Evolutionary conservation across 2,797 vertebrate genomes (phyloP).

Genomic region (Chelidonichthys spinosus): DNA sequence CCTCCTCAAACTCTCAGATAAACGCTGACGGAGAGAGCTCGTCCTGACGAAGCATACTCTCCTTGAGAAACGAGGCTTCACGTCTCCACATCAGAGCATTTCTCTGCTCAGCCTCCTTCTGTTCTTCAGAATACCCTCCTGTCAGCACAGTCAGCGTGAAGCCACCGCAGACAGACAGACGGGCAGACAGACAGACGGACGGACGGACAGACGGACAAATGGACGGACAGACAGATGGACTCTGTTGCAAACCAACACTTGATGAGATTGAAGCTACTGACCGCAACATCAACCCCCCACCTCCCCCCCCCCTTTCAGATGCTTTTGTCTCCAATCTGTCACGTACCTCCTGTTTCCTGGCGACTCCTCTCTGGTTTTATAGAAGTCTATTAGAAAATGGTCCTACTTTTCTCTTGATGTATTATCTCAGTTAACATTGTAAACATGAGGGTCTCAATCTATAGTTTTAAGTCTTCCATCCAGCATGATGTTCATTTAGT

Average conservation of each 20-base stretch:
- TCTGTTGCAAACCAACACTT: conserved; percentile 55
- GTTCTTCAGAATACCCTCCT: conserved; percentile 58
- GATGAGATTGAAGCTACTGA: conserved; percentile 35
- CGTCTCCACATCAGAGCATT: conserved; percentile 56
- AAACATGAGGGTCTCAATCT: no score
- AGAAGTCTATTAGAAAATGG: neutral
- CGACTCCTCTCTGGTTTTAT: conserved; percentile 12
- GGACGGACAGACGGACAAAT: conserved; percentile 12
- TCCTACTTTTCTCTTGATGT: no score
- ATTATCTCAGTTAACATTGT: no score
- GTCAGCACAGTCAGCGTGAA: conserved; percentile 48
- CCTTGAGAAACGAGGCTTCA: conserved; percentile 52
- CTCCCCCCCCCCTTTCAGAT: conserved; percentile 20
- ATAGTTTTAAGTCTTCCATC: no score
- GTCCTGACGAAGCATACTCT: conserved; percentile 30
- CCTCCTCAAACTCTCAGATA: conserved; percentile 1
- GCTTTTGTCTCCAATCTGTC: conserved; percentile 81
- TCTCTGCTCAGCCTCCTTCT: conserved; percentile 51
- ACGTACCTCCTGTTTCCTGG: conserved; percentile 57
- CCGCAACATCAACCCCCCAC: conserved; percentile 24
- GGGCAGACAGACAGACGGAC: conserved; percentile 44
- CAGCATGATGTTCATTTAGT: no score
- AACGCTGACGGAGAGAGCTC: neutral
- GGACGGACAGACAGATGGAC: conserved; percentile 18
- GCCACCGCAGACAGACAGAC: conserved; percentile 49